phyloP scores from a whole-genome alignment of 2,888 invertebrate genomes.

The Epirrhoe tristata region DNA sequence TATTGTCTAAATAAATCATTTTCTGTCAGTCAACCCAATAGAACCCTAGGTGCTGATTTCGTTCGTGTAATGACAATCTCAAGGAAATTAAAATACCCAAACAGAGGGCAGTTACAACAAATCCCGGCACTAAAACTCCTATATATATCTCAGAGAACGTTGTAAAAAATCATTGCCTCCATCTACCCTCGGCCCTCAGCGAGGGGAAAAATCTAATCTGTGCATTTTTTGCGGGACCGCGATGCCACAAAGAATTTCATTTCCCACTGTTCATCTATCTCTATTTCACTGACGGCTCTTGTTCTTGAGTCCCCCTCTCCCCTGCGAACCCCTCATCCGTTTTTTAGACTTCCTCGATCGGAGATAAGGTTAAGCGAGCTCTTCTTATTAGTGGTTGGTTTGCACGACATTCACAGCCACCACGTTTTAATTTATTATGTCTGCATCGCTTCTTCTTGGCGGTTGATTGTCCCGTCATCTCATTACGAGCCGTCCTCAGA shows the following conservation, averaged over 20 bases:
- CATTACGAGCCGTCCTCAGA: neutral
- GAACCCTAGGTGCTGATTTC: constrained; percentile 35
- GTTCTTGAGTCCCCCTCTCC: constrained; percentile 74
- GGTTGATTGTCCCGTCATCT: constrained; percentile 35
- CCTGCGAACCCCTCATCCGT: constrained; percentile 67
- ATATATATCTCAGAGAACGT: constrained; percentile 81
- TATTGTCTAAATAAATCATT: constrained; percentile 22
- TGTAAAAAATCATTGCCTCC: constrained; percentile 86
- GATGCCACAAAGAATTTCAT: constrained; percentile 87
- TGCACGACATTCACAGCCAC: constrained; percentile 70
- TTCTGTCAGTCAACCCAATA: neutral
- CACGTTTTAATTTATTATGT: constrained; percentile 70
- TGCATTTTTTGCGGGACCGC: constrained; percentile 86
- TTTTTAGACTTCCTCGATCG: constrained; percentile 84
- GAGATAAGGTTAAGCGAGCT: constrained; percentile 84
- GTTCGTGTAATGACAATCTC: constrained; percentile 46
- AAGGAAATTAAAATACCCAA: constrained; percentile 84
- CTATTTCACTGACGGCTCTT: constrained; percentile 85
- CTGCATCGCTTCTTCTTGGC: constrained; percentile 46
- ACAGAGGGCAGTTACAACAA: constrained; percentile 82
- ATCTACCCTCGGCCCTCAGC: constrained; percentile 79
- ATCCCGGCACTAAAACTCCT: constrained; percentile 83
- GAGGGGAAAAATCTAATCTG: constrained; percentile 86
- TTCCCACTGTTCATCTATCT: constrained; percentile 87
- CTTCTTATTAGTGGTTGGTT: constrained; percentile 81